Evolutionary conservation across 1,140 invertebrate species (phyloP).

Genomic region (Pogonomyrmex barbatus): DNA sequence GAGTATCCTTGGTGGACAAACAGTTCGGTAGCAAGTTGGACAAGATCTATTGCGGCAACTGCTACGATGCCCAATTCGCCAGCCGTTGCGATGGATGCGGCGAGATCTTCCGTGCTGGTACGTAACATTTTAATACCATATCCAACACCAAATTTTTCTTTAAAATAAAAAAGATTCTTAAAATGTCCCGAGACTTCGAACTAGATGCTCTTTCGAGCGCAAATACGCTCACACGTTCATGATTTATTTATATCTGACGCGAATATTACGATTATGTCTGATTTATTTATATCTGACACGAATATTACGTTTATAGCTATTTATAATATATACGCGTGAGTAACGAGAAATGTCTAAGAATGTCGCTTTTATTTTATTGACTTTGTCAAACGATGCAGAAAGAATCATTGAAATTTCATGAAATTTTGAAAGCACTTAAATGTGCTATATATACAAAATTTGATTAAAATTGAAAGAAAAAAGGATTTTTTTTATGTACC

Average conservation of each 20-base stretch:
- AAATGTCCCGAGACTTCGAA: neutral
- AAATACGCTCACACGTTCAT: constrained; percentile 5
- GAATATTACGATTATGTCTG: neutral
- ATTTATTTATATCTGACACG: constrained; percentile 23
- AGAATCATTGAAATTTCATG: constrained; percentile 1
- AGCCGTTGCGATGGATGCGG: constrained; percentile 99
- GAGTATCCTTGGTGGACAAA: constrained; percentile 98
- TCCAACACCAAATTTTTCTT: neutral
- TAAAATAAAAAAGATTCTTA: neutral
- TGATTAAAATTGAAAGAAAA: neutral
- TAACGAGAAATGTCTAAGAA: neutral
- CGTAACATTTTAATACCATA: constrained; percentile 81
- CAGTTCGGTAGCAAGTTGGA: constrained; percentile 99
- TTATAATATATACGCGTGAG: neutral
- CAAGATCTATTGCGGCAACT: constrained; percentile 99
- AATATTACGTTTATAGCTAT: neutral
- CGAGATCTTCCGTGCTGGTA: constrained; percentile 99
- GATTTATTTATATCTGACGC: constrained; percentile 21
- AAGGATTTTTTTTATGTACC: neutral
- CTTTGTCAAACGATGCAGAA: neutral
- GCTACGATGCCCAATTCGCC: constrained; percentile 99
- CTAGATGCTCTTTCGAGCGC: neutral
- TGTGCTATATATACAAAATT: neutral
- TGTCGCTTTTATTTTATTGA: neutral
- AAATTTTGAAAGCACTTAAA: neutral